Evolutionary conservation across 2,888 invertebrate genomes (phyloP).

Genomic region (Automeris io): DNA sequence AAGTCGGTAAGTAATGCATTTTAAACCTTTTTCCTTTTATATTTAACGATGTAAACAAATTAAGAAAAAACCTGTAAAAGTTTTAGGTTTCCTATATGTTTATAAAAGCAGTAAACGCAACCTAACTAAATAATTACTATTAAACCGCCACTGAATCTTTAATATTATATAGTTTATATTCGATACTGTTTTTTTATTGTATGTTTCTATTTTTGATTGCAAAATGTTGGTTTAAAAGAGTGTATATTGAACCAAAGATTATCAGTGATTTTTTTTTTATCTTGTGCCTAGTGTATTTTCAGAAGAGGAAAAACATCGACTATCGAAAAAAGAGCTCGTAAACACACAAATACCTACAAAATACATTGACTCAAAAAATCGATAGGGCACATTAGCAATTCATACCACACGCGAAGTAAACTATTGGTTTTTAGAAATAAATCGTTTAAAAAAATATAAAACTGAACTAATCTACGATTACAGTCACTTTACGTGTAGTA

Average conservation of each 20-base stretch:
- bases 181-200: no score
- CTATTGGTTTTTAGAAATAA: background rate
- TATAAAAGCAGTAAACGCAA: no score
- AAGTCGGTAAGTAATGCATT: no score
- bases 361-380: background rate
- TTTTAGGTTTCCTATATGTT: no score
- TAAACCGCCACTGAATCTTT: no score
- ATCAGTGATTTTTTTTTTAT: background rate
- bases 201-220: no score
- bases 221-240: no score
- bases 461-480: background rate
- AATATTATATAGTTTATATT: no score
- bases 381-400: background rate
- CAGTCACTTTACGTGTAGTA: background rate
- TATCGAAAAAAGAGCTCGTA: background rate
- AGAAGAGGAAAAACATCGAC: slow-evolving; percentile 1
- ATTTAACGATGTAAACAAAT: no score
- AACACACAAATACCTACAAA: background rate
- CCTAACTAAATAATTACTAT: no score
- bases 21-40: no score
- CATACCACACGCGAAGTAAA: background rate
- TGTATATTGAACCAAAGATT: background rate
- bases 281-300: background rate
- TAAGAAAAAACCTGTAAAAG: no score
- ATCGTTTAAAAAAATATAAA: background rate